Evolutionary conservation across 2,113 vertebrate genomes (phyloP).

Genomic region (Seriola rivoliana): DNA sequence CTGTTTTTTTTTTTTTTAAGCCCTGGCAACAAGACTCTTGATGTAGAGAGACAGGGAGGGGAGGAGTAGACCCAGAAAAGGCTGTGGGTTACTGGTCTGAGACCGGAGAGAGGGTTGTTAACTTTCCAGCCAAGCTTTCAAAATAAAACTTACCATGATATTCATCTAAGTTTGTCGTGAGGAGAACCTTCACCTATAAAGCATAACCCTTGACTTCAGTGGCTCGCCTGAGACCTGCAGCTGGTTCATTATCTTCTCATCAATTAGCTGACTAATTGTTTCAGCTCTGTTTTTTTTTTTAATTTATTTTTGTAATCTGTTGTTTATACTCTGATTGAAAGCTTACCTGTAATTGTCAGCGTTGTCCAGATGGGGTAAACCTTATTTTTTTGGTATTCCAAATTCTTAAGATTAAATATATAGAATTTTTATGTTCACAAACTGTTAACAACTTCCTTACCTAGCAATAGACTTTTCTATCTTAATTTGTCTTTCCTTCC

Average conservation of each 20-base stretch:
- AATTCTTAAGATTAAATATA: not conserved
- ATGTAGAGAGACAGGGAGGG: conserved; percentile 41
- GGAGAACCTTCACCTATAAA: not conserved
- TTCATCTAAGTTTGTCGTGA: conserved; percentile 21
- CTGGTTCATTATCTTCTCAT: not conserved
- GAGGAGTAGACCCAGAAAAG: conserved; percentile 57
- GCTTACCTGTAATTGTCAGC: not conserved
- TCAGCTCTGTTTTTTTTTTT: not conserved
- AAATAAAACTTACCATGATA: not conserved
- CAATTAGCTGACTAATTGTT: not conserved
- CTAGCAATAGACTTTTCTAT: not conserved
- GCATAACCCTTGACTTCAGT: conserved; percentile 8
- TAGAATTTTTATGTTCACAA: not conserved
- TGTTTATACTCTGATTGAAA: not conserved
- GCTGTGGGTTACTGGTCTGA: conserved; percentile 48
- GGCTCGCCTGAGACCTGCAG: not conserved
- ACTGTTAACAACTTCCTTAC: not conserved
- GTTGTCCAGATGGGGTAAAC: not conserved
- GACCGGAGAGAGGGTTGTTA: conserved; percentile 18
- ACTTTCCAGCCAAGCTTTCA: conserved; percentile 7
- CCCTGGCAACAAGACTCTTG: conserved; percentile 57
- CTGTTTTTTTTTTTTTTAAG: conserved; percentile 42
- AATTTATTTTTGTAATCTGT: not conserved
- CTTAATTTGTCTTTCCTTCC: not conserved
- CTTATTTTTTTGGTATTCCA: too few species aligned